These are phyloP conservation scores for Buphagus erythrorhynchus DNA, from an alignment of 2,797 vertebrate genomes.

Conservation along the genomic window DNA sequence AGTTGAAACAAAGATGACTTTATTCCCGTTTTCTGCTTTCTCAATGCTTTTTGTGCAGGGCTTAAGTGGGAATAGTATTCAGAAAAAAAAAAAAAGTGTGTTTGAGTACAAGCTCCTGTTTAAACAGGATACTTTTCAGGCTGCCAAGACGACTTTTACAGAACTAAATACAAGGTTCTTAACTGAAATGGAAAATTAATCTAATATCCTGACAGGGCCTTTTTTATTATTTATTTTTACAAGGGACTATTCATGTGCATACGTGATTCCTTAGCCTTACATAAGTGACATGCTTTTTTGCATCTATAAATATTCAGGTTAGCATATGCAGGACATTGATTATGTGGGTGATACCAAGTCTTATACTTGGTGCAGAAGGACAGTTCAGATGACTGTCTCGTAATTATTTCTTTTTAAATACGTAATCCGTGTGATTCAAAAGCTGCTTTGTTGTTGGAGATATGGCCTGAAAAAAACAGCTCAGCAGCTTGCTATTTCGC, in stretches of 20 bases:
- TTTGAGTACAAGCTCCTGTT: constrained; percentile 62
- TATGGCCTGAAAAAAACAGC: not conserved
- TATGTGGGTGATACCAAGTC: not conserved
- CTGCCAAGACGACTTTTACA: constrained; percentile 14
- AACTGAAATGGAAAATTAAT: constrained; percentile 44
- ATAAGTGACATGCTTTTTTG: not conserved
- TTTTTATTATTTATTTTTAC: constrained; percentile 27
- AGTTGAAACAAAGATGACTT: constrained; percentile 69
- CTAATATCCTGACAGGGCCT: not conserved
- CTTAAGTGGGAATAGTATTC: constrained; percentile 36
- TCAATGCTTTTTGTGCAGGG: not conserved
- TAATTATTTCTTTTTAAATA: not conserved
- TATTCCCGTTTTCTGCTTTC: constrained; percentile 38
- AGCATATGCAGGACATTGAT: not conserved
- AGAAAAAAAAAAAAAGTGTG: not conserved
- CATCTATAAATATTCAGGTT: constrained; percentile 8
- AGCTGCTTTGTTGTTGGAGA: constrained; percentile 26
- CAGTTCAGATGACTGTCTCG: not conserved
- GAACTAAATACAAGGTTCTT: constrained; percentile 6
- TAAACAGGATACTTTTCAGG: constrained; percentile 48
- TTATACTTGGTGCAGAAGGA: not conserved
- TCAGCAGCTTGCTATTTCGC: not conserved
- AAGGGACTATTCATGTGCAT: not conserved
- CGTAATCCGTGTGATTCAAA: constrained; percentile 38
- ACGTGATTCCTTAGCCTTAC: not conserved